Percentiles rank a stretch among this genome's conserved stretches.
phyloP scores from a whole-genome alignment of 2,888 invertebrate species.

The Eilema sororculum region DNA sequence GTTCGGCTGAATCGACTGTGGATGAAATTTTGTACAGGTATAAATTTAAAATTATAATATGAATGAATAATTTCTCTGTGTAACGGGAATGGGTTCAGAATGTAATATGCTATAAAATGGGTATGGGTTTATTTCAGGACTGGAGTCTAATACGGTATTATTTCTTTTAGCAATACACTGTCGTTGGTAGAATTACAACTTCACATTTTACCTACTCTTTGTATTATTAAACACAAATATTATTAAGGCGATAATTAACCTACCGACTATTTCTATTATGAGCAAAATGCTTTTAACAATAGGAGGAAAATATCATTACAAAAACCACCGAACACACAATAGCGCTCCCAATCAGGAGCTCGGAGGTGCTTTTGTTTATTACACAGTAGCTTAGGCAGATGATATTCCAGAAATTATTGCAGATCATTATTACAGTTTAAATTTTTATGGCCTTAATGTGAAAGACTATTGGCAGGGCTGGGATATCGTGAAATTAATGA shows the following conservation, averaged over 20 bases:
- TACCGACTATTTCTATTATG: constrained; percentile 1
- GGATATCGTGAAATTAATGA: background rate
- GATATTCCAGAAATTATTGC: background rate
- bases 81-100: too few species aligned
- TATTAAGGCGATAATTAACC: background rate
- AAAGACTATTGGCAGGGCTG: background rate
- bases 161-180: too few species aligned
- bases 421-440: constrained; percentile 1
- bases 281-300: constrained; percentile 1
- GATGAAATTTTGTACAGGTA: too few species aligned
- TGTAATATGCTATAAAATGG: too few species aligned
- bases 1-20: too few species aligned
- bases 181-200: too few species aligned
- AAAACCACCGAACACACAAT: background rate
- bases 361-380: background rate
- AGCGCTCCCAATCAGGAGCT: background rate
- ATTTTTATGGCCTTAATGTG: background rate
- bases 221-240: background rate
- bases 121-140: too few species aligned
- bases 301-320: background rate
- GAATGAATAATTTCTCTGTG: too few species aligned
- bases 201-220: too few species aligned
- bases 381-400: constrained; percentile 7
- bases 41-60: too few species aligned
- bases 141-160: too few species aligned